A percentile compares a stretch with the other conserved stretches of the same genome.
Evolutionary conservation across 2,113 vertebrate genomes (phyloP).

Genomic region (Eleginops maclovinus): DNA sequence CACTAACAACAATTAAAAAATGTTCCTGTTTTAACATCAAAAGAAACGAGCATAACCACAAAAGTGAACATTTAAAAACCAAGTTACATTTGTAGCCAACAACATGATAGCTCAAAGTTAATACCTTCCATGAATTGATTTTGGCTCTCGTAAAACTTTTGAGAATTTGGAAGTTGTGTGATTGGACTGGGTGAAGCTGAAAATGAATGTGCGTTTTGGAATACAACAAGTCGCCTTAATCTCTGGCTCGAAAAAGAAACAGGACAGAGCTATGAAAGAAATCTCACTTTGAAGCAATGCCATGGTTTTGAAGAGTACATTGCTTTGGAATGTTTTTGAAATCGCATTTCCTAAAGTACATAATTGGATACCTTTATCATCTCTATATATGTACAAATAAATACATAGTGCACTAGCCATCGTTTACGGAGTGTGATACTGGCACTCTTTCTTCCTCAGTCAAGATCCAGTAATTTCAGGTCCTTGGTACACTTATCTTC

Average conservation of each 20-base stretch:
- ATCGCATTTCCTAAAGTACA: slow-evolving; percentile 17
- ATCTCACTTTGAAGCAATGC: no score
- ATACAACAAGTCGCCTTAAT: neutral
- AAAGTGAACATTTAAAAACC: neutral
- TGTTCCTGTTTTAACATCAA: neutral
- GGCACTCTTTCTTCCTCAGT: neutral
- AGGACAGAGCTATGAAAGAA: no score
- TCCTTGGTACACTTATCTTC: neutral
- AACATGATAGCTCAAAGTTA: neutral
- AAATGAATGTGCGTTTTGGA: no score
- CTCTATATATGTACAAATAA: slow-evolving; percentile 63
- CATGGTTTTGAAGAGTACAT: no score
- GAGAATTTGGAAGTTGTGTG: no score
- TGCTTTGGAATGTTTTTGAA: slow-evolving; percentile 13
- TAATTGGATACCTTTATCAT: neutral
- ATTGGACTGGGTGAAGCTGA: no score
- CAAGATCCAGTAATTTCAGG: neutral
- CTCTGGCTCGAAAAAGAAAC: neutral
- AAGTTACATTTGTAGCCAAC: neutral
- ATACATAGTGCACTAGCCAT: slow-evolving; percentile 48
- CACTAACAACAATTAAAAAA: neutral
- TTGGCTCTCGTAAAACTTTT: no score
- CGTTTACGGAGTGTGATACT: neutral
- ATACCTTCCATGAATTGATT: neutral
- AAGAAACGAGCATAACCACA: neutral